Evolutionary conservation across 2,113 vertebrate species (phyloP).

Genomic region (Dicaeum eximium): DNA sequence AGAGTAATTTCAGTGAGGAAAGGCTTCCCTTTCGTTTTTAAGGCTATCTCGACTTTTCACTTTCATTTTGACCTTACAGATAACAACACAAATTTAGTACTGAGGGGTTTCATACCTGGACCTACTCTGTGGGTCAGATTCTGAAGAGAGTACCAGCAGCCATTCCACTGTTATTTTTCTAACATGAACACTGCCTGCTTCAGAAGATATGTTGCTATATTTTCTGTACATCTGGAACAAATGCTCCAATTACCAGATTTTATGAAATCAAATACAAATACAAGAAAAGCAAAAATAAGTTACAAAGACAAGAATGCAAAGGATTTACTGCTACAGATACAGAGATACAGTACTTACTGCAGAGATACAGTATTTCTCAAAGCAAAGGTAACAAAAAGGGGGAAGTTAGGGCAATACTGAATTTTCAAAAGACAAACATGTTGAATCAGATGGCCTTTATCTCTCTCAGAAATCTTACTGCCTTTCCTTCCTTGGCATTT

Average conservation of each 20-base stretch:
- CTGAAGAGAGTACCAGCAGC: background rate
- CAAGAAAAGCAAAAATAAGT: background rate
- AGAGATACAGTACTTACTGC: no score
- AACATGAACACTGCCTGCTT: background rate
- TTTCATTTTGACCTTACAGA: background rate
- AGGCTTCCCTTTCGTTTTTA: background rate
- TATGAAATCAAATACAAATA: background rate
- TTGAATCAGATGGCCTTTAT: slow-evolving; percentile 30
- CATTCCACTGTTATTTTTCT: background rate
- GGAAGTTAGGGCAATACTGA: background rate
- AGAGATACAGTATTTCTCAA: background rate
- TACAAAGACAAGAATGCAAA: background rate
- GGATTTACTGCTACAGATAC: background rate
- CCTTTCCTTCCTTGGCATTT: background rate
- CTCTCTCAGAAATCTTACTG: slow-evolving; percentile 27
- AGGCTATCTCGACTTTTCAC: background rate
- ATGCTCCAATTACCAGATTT: background rate
- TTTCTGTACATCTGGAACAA: background rate
- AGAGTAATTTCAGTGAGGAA: background rate
- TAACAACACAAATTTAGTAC: background rate
- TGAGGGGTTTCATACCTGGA: background rate
- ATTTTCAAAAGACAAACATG: background rate
- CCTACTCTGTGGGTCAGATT: background rate
- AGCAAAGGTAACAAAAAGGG: background rate
- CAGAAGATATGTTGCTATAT: background rate